Base-by-base conservation (phyloP, 2,888 invertebrate genomes). In the Therioaphis trifolii region DNA sequence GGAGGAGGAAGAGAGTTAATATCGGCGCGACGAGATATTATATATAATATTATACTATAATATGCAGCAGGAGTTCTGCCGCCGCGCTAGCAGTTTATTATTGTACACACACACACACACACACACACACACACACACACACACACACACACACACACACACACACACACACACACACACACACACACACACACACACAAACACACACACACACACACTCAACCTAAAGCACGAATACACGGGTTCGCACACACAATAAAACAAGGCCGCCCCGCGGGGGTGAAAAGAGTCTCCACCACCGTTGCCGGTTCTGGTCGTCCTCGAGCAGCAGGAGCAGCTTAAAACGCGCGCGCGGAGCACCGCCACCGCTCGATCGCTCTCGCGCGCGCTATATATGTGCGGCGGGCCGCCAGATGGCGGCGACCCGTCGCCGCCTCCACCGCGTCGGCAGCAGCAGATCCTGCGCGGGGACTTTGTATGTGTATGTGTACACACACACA, bases 351-450 rank as follows among this genome's bases (percentile, higher is more conserved):
- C 74, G 55, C 40, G 40, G 40, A 58, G 21, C 58, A 58, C 49
- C 46, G 29, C 15, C 63, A n/a, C 76, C 40, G 29, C 49, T 46
- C 66, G 40, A 18, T 49, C 29, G 76, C 76, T 77, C n/a, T 29
- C 68, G 55, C 27, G 52, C 68, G 24, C 68, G 74, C 55, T 58
- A 80, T 68, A 66, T 40, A 46, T 77, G 52, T 29, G 49, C 49
- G 43, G 46, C 29, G 80, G 61, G 11, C 61, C 72, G 63, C 82
- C 82, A 82, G 82, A 82, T 82, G 82, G 72, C 74, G 35, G 74
- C 74, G 40, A 74, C 71, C 72, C 71, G 63, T 49, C 68, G 18
- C 52, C 66, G 35, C 52, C 52, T 12, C 43, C n/a, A 15, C 68
- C n/a, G 40, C 35, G 9, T 2, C 52, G 24, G 66, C 66, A 15